Conservation (phyloP, 1,140 invertebrate species). For the Drosophila micromelanica region DNA sequence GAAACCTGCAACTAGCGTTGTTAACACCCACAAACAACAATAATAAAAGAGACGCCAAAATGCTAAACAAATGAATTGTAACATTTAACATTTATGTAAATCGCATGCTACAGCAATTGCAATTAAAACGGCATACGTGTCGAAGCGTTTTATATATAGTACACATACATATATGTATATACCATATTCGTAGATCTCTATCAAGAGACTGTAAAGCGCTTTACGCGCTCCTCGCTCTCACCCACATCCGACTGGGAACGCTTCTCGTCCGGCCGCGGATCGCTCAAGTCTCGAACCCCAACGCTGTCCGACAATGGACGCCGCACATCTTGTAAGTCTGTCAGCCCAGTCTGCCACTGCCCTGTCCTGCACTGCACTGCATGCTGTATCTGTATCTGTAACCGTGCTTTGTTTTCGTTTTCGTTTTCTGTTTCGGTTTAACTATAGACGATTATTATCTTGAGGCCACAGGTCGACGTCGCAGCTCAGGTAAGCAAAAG, state of each 20-base stretch:
- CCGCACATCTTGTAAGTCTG: conserved; percentile 79
- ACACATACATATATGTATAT: conserved; percentile 18
- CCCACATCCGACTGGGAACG: conserved; percentile 83
- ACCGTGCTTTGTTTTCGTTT: conserved; percentile 58
- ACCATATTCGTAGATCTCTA: conserved; percentile 67
- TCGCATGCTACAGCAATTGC: conserved; percentile 27
- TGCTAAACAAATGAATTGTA: not conserved
- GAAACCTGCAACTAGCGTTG: conserved; percentile 31
- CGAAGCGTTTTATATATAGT: conserved; percentile 25
- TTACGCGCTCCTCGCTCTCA: conserved; percentile 83
- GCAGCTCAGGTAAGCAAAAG: conserved; percentile 83
- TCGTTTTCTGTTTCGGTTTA: conserved; percentile 46
- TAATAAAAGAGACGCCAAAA: conserved; percentile 10
- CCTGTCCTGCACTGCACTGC: conserved; percentile 18
- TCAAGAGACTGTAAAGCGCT: conserved; percentile 83
- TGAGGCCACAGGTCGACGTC: conserved; percentile 83
- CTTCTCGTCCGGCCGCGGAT: conserved; percentile 72
- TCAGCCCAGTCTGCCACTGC: conserved; percentile 3
- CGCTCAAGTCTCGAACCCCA: conserved; percentile 64
- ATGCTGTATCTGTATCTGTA: conserved; percentile 44
- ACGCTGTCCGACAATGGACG: conserved; percentile 68
- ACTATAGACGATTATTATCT: conserved; percentile 82
- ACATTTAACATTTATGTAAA: conserved; percentile 47
- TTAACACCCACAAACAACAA: conserved; percentile 55
- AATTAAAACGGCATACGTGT: conserved; percentile 23